These are phyloP conservation scores for Philotrypesis tridentata DNA, from an alignment of 1,140 invertebrate species.

Conservation along the genomic window DNA sequence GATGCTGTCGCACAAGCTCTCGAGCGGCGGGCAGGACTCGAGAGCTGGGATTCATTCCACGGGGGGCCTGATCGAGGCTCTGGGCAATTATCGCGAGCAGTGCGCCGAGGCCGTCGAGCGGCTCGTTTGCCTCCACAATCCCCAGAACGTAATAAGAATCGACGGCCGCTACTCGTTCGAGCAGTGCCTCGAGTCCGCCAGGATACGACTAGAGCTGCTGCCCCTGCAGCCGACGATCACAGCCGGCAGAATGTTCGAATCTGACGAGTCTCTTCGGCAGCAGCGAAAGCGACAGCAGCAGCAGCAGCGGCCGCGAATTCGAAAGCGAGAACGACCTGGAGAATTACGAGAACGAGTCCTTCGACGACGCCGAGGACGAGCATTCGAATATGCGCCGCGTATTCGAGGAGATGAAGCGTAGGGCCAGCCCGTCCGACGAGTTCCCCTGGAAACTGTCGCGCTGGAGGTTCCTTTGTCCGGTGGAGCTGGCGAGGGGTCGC, in stretches of 20 bases:
- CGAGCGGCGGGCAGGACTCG: background rate
- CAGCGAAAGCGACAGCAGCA: too few relatives aligned
- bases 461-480: slow-evolving; percentile 77
- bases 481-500: slow-evolving; percentile 73
- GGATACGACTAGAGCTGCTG: slow-evolving; percentile 67
- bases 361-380: slow-evolving; percentile 54
- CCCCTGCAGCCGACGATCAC: slow-evolving; percentile 69
- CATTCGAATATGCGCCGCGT: slow-evolving; percentile 34
- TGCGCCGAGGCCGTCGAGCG: slow-evolving; percentile 70
- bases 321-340: slow-evolving; percentile 38
- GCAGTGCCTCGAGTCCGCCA: slow-evolving; percentile 71
- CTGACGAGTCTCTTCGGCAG: background rate
- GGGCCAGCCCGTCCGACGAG: slow-evolving; percentile 53
- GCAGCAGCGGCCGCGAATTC: background rate
- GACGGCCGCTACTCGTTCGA: slow-evolving; percentile 72
- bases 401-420: slow-evolving; percentile 58
- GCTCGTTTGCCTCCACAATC: slow-evolving; percentile 71
- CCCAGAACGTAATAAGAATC: slow-evolving; percentile 74
- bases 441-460: slow-evolving; percentile 71
- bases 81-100: slow-evolving; percentile 55
- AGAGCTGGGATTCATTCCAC: background rate
- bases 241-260: slow-evolving; percentile 55
- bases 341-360: slow-evolving; percentile 40
- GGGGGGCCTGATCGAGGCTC: background rate
- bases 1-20: background rate